phyloP scores from a whole-genome alignment of 1,140 invertebrate genomes.

The Danaus melanippus region DNA sequence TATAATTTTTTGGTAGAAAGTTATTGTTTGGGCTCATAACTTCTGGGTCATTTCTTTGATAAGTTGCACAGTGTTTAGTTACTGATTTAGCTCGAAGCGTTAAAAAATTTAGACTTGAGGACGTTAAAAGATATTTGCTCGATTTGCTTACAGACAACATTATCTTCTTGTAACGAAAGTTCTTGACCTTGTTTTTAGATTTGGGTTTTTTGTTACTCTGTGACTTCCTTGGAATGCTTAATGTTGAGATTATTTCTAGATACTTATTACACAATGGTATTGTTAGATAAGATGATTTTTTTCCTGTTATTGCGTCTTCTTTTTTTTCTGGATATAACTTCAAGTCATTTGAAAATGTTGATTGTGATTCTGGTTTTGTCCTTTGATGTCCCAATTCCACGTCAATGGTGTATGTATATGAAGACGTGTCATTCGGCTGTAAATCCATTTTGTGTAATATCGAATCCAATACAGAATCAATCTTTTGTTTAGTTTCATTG shows the following conservation, averaged over 20 bases:
- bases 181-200: conserved; percentile 17
- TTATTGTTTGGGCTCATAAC: too few species aligned
- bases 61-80: conserved; percentile 30
- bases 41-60: conserved; percentile 10
- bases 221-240: conserved; percentile 47
- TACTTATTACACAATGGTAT: conserved; percentile 32
- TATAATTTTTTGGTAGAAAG: too few species aligned
- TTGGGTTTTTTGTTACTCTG: conserved; percentile 12
- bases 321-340: conserved; percentile 5
- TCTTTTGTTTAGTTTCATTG: conserved; percentile 39
- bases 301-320: conserved; percentile 1
- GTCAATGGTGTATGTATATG: conserved; percentile 40
- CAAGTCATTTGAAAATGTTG: conserved; percentile 8
- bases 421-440: conserved; percentile 21
- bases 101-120: conserved; percentile 38
- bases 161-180: conserved; percentile 26
- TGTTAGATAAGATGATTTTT: conserved; percentile 22
- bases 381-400: conserved; percentile 20
- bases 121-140: conserved; percentile 25
- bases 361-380: conserved; percentile 16
- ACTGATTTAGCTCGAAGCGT: conserved; percentile 37
- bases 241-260: conserved; percentile 42
- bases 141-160: conserved; percentile 25
- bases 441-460: conserved; percentile 39
- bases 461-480: conserved; percentile 40